Evolutionary conservation across 2,113 vertebrate species (phyloP).

Genomic region (Baryphthengus martii): DNA sequence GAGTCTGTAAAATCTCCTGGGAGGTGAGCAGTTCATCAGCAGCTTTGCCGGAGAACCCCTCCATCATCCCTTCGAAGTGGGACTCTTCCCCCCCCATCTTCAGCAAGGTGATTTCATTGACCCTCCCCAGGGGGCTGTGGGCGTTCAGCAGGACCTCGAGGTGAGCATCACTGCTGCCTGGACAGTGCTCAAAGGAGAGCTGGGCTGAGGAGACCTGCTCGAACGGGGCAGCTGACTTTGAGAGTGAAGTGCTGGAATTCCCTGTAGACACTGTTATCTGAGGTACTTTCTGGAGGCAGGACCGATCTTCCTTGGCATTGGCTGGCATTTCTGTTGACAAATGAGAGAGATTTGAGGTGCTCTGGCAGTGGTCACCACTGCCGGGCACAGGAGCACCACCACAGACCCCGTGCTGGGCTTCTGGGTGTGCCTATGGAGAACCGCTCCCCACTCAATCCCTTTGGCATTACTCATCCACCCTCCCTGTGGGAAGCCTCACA

Average conservation of each 20-base stretch:
- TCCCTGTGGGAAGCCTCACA: neutral
- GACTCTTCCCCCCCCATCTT: conserved; percentile 84
- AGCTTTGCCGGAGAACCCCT: conserved; percentile 78
- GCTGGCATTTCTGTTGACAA: conserved; percentile 92
- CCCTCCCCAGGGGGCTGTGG: conserved; percentile 81
- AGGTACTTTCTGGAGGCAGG: conserved; percentile 89
- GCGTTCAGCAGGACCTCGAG: conserved; percentile 86
- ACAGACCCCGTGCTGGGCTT: neutral
- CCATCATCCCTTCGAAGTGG: conserved; percentile 80
- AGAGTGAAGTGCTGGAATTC: conserved; percentile 69
- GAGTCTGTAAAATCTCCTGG: conserved; percentile 86
- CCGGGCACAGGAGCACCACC: neutral
- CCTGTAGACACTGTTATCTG: conserved; percentile 86
- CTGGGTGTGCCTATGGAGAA: accelerated
- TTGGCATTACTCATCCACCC: neutral
- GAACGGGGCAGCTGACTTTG: conserved; percentile 80
- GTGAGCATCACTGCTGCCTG: conserved; percentile 76
- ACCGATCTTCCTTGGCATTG: conserved; percentile 89
- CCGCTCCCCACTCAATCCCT: accelerated
- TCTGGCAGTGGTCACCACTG: neutral
- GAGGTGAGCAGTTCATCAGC: conserved; percentile 83
- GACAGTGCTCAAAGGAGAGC: conserved; percentile 79
- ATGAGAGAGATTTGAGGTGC: conserved; percentile 6
- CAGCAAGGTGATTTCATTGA: conserved; percentile 78
- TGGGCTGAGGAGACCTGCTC: conserved; percentile 77